Conservation (phyloP, 2,888 invertebrate genomes). For the Frankliniella intonsa region DNA sequence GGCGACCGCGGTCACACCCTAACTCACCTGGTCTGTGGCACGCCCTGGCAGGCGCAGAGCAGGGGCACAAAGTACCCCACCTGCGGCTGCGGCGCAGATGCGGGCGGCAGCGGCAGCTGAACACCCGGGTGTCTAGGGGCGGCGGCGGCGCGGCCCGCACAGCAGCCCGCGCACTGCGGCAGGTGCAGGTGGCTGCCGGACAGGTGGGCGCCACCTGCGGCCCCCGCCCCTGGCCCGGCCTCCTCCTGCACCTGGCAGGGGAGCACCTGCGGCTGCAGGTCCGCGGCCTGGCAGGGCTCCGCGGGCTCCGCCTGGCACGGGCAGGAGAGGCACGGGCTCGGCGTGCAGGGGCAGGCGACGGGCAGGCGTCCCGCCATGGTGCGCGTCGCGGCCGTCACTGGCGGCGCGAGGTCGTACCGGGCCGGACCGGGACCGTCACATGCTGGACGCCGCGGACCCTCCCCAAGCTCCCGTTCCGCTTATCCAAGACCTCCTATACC, state of each 20-base stretch:
- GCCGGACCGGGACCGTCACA: no score
- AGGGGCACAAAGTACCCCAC: conserved; percentile 17
- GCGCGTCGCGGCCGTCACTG: neutral
- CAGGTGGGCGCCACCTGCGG: neutral
- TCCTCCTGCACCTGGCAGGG: no score
- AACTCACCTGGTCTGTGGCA: neutral
- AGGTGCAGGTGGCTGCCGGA: no score
- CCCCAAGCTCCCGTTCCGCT: no score
- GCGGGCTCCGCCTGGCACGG: neutral
- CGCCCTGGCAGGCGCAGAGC: neutral
- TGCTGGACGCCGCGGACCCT: no score
- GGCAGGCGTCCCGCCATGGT: conserved; percentile 6
- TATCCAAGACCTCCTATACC: no score
- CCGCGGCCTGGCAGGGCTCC: neutral
- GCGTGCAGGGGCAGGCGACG: neutral
- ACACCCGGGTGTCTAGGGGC: neutral
- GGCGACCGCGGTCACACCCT: neutral
- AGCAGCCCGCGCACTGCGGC: neutral
- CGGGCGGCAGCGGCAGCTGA: neutral
- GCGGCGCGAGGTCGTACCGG: no score
- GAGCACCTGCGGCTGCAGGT: no score
- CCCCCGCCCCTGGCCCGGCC: neutral
- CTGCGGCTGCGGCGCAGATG: neutral
- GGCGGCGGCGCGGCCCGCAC: neutral
- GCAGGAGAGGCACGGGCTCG: neutral